Evolutionary conservation across 1,140 invertebrate species (phyloP).

Genomic region (Lordiphosa clarofinis): DNA sequence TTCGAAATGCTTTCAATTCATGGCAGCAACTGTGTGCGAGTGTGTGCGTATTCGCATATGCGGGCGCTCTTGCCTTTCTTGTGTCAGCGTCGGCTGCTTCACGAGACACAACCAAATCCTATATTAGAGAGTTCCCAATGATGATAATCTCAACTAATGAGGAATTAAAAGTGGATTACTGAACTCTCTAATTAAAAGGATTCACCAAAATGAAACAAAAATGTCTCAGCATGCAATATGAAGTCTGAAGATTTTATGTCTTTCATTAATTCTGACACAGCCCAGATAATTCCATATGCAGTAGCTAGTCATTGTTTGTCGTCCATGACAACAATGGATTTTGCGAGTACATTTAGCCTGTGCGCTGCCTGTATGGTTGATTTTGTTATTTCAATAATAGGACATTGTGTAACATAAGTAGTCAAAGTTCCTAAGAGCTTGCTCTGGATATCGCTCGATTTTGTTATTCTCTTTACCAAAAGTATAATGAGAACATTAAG

Average conservation of each 20-base stretch:
- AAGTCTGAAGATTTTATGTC: neutral
- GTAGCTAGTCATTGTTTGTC: neutral
- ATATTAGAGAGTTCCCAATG: constrained; percentile 31
- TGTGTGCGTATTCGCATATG: constrained; percentile 2
- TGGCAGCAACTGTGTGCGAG: constrained; percentile 16
- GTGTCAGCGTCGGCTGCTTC: no score
- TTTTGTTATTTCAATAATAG: no score
- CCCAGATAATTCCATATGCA: neutral
- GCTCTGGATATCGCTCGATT: no score
- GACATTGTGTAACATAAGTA: no score
- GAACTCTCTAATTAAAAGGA: constrained; percentile 48
- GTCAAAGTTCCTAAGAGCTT: no score
- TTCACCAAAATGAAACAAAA: constrained; percentile 8
- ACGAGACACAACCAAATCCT: constrained; percentile 19
- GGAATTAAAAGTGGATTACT: constrained; percentile 57
- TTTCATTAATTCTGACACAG: constrained; percentile 4
- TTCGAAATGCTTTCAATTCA: constrained; percentile 23
- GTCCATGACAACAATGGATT: neutral
- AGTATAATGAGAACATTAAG: no score
- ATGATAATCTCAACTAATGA: constrained; percentile 59
- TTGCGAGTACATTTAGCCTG: no score
- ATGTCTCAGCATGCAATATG: no score
- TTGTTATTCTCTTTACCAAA: no score
- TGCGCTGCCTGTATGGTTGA: no score
- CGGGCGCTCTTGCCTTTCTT: constrained; percentile 6